Evolutionary conservation across 2,113 vertebrate species (phyloP).

Genomic region (Cyanistes caeruleus): DNA sequence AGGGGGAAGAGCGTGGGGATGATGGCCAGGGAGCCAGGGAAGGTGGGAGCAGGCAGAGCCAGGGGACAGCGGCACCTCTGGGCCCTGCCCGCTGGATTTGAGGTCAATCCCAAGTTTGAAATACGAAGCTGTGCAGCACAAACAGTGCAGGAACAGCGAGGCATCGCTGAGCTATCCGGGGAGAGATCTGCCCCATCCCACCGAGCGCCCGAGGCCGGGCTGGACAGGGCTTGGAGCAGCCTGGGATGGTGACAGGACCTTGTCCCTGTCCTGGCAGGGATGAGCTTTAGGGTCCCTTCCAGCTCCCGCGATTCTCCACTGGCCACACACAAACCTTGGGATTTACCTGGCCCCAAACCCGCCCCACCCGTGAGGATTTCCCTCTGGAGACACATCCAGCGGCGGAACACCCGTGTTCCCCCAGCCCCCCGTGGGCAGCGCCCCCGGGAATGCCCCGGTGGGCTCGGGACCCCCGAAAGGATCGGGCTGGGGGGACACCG

Average conservation of each 20-base stretch:
- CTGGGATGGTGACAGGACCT: accelerated
- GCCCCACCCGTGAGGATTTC: accelerated
- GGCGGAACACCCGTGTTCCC: accelerated
- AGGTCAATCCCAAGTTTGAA: accelerated
- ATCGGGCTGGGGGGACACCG: accelerated
- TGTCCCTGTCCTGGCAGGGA: too few species aligned
- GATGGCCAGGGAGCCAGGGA: background rate
- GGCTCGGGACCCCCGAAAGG: accelerated
- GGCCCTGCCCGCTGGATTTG: accelerated
- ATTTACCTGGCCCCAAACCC: background rate
- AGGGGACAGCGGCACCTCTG: accelerated
- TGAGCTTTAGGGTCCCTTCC: background rate
- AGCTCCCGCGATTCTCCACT: accelerated
- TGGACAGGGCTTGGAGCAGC: background rate
- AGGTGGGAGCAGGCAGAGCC: background rate
- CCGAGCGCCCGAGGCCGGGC: accelerated
- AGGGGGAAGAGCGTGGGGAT: background rate
- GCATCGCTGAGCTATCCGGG: background rate
- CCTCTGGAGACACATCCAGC: background rate
- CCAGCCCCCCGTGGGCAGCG: accelerated
- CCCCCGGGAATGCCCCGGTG: accelerated
- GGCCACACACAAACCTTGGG: background rate
- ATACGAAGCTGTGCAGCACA: too few species aligned
- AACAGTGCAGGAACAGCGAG: background rate
- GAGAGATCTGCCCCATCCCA: background rate